Evolutionary conservation across 2,797 vertebrate species (phyloP), one percentile per base, ranked within the genome.

Genomic region (Crenuchus spilurus): DNA sequence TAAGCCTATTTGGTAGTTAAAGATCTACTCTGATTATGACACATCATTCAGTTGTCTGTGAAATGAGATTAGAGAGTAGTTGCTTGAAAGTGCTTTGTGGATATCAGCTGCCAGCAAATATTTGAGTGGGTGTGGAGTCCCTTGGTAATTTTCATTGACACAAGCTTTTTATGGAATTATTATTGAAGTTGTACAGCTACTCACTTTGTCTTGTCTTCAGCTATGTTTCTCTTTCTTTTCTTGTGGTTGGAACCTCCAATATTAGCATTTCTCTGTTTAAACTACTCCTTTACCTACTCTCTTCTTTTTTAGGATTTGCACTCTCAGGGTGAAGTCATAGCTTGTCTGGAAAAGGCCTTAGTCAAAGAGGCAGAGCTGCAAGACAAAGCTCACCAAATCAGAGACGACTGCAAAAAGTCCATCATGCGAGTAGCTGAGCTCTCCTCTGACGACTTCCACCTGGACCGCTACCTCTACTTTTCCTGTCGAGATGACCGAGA

Each of bases 391-490:
- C 86, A 88, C 16, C 52, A 84, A 68, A 94, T 99, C 82, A 95
- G 89, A 10, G 95, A 96, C 0, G 91, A 91, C 0, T 99, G 98
- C 75, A 98, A 96, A 82, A 99, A 98, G 83, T 85, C 96, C 22
- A 99, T 99, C 81, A 94, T 99, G 70, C 93, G 98, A 0, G 96
- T 99, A 0, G 98, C 97, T 0, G 98, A 99, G 39, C 95, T 99
- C 30, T 99, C 97, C 0, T 98, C 97, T 0, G 98, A 99, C 1
- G 93, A 94, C 83, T 99, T 99, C 87, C 98, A 99, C 83, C 88
- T 99, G 37, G 98, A 99, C 85, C 88, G 98, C 0, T 95, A 98
- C 61, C 94, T 99, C 0, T 99, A 98, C 88, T 97, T 99, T 0
- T 89, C 97, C 0, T 99, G 98, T 84, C 88, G 96, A 14, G 96